Conservation (phyloP, 2,797 vertebrate genomes). For the Arrhamphus sclerolepis region DNA sequence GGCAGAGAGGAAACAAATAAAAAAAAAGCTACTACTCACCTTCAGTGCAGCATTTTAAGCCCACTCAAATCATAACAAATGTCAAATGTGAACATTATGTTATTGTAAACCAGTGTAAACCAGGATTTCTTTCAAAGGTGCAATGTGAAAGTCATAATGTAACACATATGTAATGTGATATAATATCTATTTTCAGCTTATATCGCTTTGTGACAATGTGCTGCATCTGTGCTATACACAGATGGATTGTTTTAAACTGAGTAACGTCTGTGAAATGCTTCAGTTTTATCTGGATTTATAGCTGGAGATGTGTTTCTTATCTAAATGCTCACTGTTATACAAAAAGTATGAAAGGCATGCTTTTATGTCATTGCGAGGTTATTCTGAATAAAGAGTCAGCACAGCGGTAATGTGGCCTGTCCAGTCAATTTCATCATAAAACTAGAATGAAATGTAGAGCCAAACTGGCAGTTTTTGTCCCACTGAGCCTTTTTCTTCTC, state of each 20-base stretch:
- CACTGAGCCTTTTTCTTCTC: neutral
- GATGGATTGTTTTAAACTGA: conserved; percentile 16
- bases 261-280: neutral
- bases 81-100: conserved; percentile 20
- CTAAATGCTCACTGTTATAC: conserved; percentile 53
- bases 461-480: neutral
- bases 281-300: conserved; percentile 9
- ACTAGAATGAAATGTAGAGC: neutral
- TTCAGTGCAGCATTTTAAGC: conserved; percentile 50
- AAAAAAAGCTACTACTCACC: conserved; percentile 54
- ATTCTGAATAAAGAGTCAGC: conserved; percentile 13
- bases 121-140: conserved; percentile 3
- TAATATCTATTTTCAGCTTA: conserved; percentile 13
- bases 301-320: conserved; percentile 36
- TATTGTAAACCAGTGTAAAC: conserved; percentile 11
- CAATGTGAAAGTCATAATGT: conserved; percentile 4
- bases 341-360: conserved; percentile 52
- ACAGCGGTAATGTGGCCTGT: neutral
- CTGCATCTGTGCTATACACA: conserved; percentile 5
- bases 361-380: conserved; percentile 31
- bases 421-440: neutral
- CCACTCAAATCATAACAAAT: conserved; percentile 31
- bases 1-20: conserved; percentile 61
- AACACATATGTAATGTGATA: conserved; percentile 9
- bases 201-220: conserved; percentile 7